Evolutionary conservation across 1,140 invertebrate species (phyloP).

Genomic region (Phthorimaea operculella): DNA sequence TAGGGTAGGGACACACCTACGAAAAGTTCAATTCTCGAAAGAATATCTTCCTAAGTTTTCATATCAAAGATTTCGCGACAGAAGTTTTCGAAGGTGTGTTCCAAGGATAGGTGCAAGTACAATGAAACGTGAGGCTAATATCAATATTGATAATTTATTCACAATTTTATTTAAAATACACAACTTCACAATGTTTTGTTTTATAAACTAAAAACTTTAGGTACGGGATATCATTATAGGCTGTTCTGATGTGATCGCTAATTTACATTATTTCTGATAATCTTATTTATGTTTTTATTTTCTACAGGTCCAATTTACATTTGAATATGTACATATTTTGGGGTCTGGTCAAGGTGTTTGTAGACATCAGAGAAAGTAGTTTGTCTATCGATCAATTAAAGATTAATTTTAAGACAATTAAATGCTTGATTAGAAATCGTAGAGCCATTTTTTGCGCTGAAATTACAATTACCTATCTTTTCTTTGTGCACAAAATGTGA

Average conservation of each 20-base stretch:
- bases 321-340: slow-evolving; percentile 55
- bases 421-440: no score
- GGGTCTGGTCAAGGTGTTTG: slow-evolving; percentile 27
- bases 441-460: no score
- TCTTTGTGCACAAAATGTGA: no score
- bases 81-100: no score
- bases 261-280: slow-evolving; percentile 51
- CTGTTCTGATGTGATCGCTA: slow-evolving; percentile 53
- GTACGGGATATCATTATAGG: slow-evolving; percentile 60
- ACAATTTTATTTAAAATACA: slow-evolving; percentile 68
- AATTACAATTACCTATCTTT: no score
- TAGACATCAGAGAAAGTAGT: slow-evolving; percentile 9
- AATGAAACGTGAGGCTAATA: slow-evolving; percentile 34
- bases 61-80: no score
- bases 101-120: no score
- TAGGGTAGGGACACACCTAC: no score
- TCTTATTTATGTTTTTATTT: slow-evolving; percentile 30
- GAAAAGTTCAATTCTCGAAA: no score
- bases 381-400: no score
- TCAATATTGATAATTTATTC: slow-evolving; percentile 69
- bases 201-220: slow-evolving; percentile 65
- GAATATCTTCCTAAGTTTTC: no score
- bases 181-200: slow-evolving; percentile 66
- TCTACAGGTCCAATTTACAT: slow-evolving; percentile 58
- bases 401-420: no score